Conservation (phyloP, 2,113 vertebrate species). For the Charadrius vociferus region DNA sequence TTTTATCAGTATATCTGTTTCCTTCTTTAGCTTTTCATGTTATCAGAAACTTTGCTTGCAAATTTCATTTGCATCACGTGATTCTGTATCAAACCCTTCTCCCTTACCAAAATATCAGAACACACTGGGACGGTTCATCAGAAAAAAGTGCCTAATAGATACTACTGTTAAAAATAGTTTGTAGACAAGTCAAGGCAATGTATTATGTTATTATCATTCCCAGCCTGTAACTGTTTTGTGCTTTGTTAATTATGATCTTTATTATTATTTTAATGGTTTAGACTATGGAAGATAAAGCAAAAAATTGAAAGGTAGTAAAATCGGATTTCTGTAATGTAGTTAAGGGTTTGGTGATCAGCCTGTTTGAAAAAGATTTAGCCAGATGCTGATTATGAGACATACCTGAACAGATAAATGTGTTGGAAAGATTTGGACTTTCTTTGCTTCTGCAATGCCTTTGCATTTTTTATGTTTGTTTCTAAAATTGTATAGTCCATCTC, state of each 20-base stretch:
- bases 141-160: not conserved
- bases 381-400: not conserved
- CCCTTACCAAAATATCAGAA: not conserved
- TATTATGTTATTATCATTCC: not conserved
- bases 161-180: not conserved
- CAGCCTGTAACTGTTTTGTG: not conserved
- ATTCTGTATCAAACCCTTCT: not conserved
- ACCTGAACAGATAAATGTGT: not conserved
- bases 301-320: not conserved
- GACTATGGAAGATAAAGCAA: not conserved
- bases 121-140: not conserved
- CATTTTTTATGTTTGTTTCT: not conserved
- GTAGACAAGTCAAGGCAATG: not conserved
- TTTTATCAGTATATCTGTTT: not conserved
- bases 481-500: accelerated
- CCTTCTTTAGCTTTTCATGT: not conserved
- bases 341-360: not conserved
- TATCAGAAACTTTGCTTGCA: not conserved
- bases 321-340: not conserved
- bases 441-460: not conserved
- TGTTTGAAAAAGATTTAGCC: not conserved
- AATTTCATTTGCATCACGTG: not conserved
- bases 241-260: not conserved
- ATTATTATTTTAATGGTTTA: not conserved
- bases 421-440: not conserved